Evolutionary conservation across 1,140 invertebrate species (phyloP).

Genomic region (Saxidomus purpurata): DNA sequence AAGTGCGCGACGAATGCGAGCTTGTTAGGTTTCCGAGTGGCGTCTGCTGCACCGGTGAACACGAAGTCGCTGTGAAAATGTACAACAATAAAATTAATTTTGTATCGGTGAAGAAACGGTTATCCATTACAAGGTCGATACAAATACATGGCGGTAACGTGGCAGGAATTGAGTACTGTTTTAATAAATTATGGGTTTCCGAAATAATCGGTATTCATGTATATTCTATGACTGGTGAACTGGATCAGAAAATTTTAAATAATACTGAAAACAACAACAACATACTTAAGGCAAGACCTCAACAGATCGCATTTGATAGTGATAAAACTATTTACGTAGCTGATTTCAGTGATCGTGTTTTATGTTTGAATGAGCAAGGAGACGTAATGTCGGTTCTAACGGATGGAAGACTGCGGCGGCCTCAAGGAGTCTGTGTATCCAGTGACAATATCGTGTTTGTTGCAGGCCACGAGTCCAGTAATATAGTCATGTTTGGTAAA

Average conservation of each 20-base stretch:
- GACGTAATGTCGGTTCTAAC: neutral
- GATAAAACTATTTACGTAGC: neutral
- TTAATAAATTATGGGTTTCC: slow-evolving; percentile 1
- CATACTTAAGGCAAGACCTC: neutral
- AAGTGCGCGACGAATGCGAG: neutral
- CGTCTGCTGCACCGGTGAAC: neutral
- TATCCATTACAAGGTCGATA: neutral
- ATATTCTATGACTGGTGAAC: neutral
- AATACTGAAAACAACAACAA: neutral
- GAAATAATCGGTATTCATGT: neutral
- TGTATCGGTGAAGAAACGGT: neutral
- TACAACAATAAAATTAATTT: neutral
- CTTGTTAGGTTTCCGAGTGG: neutral
- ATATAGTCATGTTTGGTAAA: slow-evolving; percentile 2
- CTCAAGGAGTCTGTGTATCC: neutral
- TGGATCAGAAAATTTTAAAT: neutral
- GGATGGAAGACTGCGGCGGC: neutral
- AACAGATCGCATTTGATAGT: neutral
- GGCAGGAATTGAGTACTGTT: neutral
- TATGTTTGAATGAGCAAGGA: neutral
- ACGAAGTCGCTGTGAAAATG: slow-evolving; percentile 11
- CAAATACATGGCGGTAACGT: neutral
- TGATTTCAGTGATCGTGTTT: neutral
- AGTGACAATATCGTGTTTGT: neutral
- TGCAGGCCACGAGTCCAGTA: neutral